phyloP scores from a whole-genome alignment of 2,797 vertebrate species.

The Helicolenus hilgendorfi region DNA sequence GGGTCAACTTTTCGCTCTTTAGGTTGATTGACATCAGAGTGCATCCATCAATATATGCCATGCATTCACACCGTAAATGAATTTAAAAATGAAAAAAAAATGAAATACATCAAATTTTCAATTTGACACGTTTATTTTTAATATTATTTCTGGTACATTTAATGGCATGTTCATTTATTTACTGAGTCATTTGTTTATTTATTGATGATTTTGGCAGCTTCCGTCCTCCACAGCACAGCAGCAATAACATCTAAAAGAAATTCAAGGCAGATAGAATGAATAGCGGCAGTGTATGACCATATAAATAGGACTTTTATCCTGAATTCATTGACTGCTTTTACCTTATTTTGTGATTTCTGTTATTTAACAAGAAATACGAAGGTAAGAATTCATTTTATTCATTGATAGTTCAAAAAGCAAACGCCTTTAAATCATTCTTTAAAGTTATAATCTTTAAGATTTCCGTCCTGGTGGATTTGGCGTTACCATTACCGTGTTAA shows the following conservation, averaged over 20 bases:
- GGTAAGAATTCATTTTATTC: background rate
- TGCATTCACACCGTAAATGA: background rate
- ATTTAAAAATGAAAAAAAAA: background rate
- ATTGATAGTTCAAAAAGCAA: background rate
- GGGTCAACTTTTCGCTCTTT: background rate
- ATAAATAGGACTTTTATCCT: background rate
- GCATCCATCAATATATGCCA: background rate
- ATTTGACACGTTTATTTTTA: too few species aligned
- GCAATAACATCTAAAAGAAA: background rate
- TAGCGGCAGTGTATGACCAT: background rate
- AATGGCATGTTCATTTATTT: background rate
- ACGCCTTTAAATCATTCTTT: background rate
- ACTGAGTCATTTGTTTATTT: background rate
- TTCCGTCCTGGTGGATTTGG: background rate
- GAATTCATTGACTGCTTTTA: background rate
- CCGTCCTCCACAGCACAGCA: background rate
- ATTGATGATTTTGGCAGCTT: background rate
- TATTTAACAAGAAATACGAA: background rate
- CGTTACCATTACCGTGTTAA: background rate
- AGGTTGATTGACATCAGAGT: background rate
- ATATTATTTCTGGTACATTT: background rate
- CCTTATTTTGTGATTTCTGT: background rate
- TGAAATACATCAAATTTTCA: too few species aligned
- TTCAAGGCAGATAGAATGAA: background rate
- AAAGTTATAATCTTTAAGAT: background rate